Base-by-base conservation (phyloP, 2,888 invertebrate species). In the Pardosa pseudoannulata region DNA sequence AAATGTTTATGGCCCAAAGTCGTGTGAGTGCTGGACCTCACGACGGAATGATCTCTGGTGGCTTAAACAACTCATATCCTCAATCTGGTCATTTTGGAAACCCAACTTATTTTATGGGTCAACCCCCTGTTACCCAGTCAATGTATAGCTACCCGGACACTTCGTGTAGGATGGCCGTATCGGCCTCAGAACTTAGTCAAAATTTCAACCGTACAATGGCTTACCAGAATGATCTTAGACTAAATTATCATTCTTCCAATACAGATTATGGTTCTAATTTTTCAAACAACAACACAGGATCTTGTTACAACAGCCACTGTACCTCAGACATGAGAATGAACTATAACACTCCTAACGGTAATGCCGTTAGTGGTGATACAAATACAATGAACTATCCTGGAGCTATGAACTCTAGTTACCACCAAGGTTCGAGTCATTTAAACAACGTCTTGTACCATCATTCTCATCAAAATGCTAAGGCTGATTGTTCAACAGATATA, bases 131-230 rank as follows among this genome's bases (percentile, higher is more conserved):
- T 50, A 27, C 71, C 6, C 83, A 85, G 39, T 78, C 83, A n/a
- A 74, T 79, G 74, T n/a, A 98, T 95, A 78, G 98, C 97, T 90
- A 97, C 94, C 98, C 98, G 97, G 29, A 94, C 94, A 19, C 98
- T 97, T 31, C 90, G 72, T 88, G 97, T 95, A 92, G 95, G 95
- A 90, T 94, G 96, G 88, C 97, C 96, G 89, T 94, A 94, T 39
- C 97, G 97, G 89, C 94, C 94, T 36, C 97, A 97, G 83, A 97
- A 39, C 65, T 85, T 67, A 74, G 67, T 39, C 78, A 72, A 2
- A 79, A 79, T 71, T 79, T 73, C 27, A 79, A 72, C 56, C 72
- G 79, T 68, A 68, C 67, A 23, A 70, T 79, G 62, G 68, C 79
- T 19, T 86, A 86, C 36, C 79, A 79, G 65, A 86, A 79, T 64